Evolutionary conservation across 2,888 invertebrate species (phyloP).

Genomic region (Sinhomidia bicolor): DNA sequence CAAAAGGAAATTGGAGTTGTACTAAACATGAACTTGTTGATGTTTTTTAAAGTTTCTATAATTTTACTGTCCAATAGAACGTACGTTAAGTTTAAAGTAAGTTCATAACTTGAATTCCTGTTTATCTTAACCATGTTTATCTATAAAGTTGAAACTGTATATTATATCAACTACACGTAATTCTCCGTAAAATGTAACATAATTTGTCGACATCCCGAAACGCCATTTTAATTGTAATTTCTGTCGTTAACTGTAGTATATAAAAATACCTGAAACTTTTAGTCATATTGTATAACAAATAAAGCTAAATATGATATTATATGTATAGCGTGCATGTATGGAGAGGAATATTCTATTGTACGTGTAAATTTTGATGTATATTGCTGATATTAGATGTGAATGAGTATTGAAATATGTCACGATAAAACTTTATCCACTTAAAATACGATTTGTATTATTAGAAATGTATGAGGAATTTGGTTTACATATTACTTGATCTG

Average conservation of each 20-base stretch:
- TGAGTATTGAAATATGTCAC: not conserved
- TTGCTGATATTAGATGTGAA: constrained; percentile 2
- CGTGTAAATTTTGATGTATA: not conserved
- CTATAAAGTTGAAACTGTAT: not conserved
- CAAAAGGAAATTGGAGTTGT: not conserved
- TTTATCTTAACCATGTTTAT: not conserved
- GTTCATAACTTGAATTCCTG: not conserved
- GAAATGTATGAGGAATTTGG: constrained; percentile 25
- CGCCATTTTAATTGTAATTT: constrained; percentile 33
- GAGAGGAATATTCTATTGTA: not conserved
- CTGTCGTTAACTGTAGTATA: constrained; percentile 18
- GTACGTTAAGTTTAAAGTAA: not conserved
- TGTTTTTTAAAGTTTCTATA: constrained; percentile 26
- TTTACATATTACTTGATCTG: constrained; percentile 61
- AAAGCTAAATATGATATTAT: not conserved
- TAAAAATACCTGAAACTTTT: constrained; percentile 47
- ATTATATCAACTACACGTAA: not conserved
- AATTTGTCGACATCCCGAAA: not conserved
- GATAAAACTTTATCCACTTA: not conserved
- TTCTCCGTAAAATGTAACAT: not conserved
- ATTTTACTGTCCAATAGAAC: constrained; percentile 8
- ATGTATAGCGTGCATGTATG: not conserved
- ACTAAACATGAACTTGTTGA: not conserved
- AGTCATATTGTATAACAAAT: constrained; percentile 25
- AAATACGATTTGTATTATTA: constrained; percentile 46